phyloP scores from a whole-genome alignment of 2,888 invertebrate species.

The Tricholauxania praeusta region DNA sequence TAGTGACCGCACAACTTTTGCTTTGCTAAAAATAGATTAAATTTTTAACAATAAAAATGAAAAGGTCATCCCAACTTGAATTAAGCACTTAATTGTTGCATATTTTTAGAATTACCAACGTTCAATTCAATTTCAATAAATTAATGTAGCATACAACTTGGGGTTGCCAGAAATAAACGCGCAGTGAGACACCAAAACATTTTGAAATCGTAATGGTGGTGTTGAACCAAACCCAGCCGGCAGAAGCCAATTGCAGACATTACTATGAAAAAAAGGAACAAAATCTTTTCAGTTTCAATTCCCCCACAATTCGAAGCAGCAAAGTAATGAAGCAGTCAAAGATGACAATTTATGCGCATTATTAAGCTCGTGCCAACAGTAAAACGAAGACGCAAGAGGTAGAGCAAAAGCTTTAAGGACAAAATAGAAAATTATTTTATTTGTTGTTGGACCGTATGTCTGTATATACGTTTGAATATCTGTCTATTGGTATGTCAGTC shows the following conservation, averaged over 20 bases:
- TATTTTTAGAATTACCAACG: conserved; percentile 20
- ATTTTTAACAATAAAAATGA: background rate
- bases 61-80: background rate
- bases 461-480: no score
- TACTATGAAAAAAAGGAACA: conserved; percentile 5
- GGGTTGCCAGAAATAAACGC: background rate
- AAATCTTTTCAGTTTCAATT: no score
- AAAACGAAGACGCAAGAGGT: no score
- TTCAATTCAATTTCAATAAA: conserved; percentile 23
- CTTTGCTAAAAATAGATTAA: background rate
- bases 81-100: conserved; percentile 24
- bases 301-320: no score
- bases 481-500: background rate
- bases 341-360: conserved; percentile 24
- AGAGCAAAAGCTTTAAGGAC: conserved; percentile 8
- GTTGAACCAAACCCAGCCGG: no score
- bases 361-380: conserved; percentile 15
- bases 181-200: no score
- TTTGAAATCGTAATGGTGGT: no score
- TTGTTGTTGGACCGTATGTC: background rate
- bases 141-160: background rate
- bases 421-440: conserved; percentile 20
- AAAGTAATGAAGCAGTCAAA: conserved; percentile 1
- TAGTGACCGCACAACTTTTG: no score
- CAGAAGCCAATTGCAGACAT: no score